Evolutionary conservation across 2,888 invertebrate species (phyloP).

Genomic region (Lepidonotus clava): DNA sequence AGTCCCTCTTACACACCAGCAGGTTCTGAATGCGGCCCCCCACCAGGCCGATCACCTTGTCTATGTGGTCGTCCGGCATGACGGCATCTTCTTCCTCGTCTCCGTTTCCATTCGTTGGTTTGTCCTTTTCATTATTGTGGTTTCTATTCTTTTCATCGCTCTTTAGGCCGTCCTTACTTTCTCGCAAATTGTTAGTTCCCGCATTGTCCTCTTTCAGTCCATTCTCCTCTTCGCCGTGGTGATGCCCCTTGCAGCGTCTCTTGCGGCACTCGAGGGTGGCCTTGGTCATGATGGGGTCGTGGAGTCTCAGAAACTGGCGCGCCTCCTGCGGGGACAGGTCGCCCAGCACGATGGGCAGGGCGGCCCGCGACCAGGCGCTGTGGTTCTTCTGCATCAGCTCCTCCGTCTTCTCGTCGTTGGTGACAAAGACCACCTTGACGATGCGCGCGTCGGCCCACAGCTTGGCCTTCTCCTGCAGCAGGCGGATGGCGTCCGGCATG

Average conservation of each 20-base stretch:
- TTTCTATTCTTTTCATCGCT: neutral
- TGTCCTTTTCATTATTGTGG: neutral
- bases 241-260: neutral
- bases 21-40: conserved; percentile 63
- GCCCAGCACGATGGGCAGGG: conserved; percentile 58
- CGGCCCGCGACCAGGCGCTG: conserved; percentile 65
- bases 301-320: conserved; percentile 53
- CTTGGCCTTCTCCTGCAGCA: conserved; percentile 64
- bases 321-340: conserved; percentile 61
- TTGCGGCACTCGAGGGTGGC: neutral
- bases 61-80: conserved; percentile 55
- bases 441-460: conserved; percentile 66
- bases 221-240: neutral
- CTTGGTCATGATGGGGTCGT: conserved; percentile 44
- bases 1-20: conserved; percentile 58
- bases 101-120: neutral
- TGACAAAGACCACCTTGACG: conserved; percentile 64
- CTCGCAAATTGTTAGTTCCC: neutral
- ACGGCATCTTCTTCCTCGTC: neutral
- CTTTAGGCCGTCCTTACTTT: neutral
- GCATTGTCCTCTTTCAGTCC: neutral
- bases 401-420: conserved; percentile 61
- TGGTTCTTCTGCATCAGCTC: conserved; percentile 57
- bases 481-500: conserved; percentile 59
- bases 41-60: conserved; percentile 58